Conservation (phyloP, 2,113 vertebrate genomes). For the Columba janthina region DNA sequence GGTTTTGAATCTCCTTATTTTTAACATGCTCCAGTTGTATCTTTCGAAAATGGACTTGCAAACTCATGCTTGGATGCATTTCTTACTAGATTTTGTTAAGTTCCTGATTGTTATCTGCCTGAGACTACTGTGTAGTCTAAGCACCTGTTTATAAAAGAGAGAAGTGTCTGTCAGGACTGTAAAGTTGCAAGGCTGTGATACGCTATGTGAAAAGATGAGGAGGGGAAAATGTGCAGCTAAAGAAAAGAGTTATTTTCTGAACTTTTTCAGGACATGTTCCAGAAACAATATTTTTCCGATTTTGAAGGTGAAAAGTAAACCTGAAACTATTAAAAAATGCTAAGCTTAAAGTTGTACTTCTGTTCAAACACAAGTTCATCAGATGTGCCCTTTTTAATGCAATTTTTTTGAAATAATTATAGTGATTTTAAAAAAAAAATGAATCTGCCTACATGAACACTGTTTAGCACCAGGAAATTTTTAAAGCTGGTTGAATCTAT, state of each 20-base stretch:
- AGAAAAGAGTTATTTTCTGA: background rate
- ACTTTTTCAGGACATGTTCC: background rate
- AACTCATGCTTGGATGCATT: background rate
- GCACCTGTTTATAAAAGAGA: background rate
- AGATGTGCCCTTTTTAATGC: background rate
- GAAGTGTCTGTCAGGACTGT: background rate
- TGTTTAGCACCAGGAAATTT: background rate
- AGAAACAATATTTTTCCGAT: background rate
- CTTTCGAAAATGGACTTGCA: background rate
- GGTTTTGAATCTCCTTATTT: background rate
- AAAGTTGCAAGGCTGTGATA: background rate
- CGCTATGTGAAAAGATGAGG: background rate
- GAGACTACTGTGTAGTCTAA: background rate
- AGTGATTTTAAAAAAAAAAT: background rate
- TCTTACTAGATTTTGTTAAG: background rate
- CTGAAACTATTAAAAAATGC: background rate
- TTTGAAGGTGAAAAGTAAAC: background rate
- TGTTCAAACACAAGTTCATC: background rate
- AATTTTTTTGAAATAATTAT: background rate
- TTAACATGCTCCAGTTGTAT: background rate
- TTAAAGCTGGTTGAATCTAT: background rate
- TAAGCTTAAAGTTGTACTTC: background rate
- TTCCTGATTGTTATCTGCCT: background rate
- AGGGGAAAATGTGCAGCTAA: background rate
- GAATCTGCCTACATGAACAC: background rate